Percentiles rank a stretch among this genome's conserved stretches.
phyloP scores from a whole-genome alignment of 1,140 invertebrate species.

The Hyles euphorbiae region DNA sequence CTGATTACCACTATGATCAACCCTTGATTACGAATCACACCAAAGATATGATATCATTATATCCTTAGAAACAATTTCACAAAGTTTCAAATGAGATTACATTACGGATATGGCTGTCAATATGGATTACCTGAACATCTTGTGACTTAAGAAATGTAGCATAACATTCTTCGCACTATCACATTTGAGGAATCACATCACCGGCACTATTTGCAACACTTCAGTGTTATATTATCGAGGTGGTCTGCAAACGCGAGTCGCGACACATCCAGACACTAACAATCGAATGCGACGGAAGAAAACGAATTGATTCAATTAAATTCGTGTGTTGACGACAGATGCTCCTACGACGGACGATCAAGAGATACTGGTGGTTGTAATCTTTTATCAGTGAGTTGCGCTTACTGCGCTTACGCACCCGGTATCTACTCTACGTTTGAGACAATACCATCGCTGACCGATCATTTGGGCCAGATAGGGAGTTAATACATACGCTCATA shows the following conservation, averaged over 20 bases:
- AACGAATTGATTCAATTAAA: conserved; percentile 67
- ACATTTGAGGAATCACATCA: conserved; percentile 13
- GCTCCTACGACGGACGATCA: conserved; percentile 49
- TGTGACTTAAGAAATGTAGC: background rate
- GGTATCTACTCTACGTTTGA: conserved; percentile 32
- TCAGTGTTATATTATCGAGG: background rate
- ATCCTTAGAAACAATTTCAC: background rate
- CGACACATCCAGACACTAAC: background rate
- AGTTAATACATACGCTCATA: conserved; percentile 41
- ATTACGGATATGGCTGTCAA: too few relatives aligned
- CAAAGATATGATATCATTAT: conserved; percentile 4
- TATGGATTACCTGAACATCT: conserved; percentile 17
- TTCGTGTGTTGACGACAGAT: conserved; percentile 21
- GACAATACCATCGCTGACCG: conserved; percentile 35
- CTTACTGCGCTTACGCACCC: conserved; percentile 30
- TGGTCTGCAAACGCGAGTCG: background rate
- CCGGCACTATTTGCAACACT: conserved; percentile 25
- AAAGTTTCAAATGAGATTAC: too few relatives aligned
- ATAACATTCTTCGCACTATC: conserved; percentile 5
- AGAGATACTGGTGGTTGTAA: conserved; percentile 55
- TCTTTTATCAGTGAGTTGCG: conserved; percentile 63
- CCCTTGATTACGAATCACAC: too few relatives aligned
- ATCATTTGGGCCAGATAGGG: conserved; percentile 48
- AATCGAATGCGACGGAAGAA: conserved; percentile 42
- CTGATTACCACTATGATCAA: background rate